A percentile compares a stretch with the other conserved stretches of the same genome.
Evolutionary conservation across 1,140 invertebrate species (phyloP).

Genomic region (Drosophila nigrodunni): DNA sequence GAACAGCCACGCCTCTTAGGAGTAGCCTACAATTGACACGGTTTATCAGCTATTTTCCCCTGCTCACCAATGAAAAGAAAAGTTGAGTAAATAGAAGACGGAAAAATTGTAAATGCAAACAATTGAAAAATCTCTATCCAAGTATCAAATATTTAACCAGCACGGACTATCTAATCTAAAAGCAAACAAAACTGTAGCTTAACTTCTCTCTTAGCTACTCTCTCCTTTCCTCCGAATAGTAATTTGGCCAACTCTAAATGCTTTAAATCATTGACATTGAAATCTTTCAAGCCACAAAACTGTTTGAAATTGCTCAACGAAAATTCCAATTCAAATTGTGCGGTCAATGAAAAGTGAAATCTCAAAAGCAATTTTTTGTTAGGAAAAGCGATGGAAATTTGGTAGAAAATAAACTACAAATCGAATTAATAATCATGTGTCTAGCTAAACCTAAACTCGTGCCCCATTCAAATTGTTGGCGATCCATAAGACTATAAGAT

Average conservation of each 20-base stretch:
- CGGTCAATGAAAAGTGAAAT: slow-evolving; percentile 67
- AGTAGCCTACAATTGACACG: slow-evolving; percentile 9
- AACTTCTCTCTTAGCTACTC: slow-evolving; percentile 16
- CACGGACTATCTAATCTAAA: neutral
- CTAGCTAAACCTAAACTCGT: slow-evolving; percentile 28
- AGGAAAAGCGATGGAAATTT: slow-evolving; percentile 66
- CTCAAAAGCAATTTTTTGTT: slow-evolving; percentile 42
- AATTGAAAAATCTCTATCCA: slow-evolving; percentile 8
- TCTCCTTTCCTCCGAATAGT: neutral
- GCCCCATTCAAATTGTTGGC: slow-evolving; percentile 31
- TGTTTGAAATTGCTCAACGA: slow-evolving; percentile 27
- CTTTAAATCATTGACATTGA: slow-evolving; percentile 68
- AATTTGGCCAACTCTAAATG: slow-evolving; percentile 7
- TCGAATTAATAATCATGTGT: slow-evolving; percentile 77
- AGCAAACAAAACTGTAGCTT: slow-evolving; percentile 8
- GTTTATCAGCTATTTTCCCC: neutral
- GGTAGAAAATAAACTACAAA: slow-evolving; percentile 56
- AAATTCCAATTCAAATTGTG: slow-evolving; percentile 32
- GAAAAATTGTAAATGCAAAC: slow-evolving; percentile 6
- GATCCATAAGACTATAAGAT: slow-evolving; percentile 19
- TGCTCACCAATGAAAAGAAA: neutral
- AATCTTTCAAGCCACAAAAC: slow-evolving; percentile 39
- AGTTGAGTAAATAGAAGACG: slow-evolving; percentile 1
- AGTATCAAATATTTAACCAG: neutral
- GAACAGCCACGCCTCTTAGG: neutral